Evolutionary conservation across 1,140 invertebrate species (phyloP).

Genomic region (Drosophila lini): DNA sequence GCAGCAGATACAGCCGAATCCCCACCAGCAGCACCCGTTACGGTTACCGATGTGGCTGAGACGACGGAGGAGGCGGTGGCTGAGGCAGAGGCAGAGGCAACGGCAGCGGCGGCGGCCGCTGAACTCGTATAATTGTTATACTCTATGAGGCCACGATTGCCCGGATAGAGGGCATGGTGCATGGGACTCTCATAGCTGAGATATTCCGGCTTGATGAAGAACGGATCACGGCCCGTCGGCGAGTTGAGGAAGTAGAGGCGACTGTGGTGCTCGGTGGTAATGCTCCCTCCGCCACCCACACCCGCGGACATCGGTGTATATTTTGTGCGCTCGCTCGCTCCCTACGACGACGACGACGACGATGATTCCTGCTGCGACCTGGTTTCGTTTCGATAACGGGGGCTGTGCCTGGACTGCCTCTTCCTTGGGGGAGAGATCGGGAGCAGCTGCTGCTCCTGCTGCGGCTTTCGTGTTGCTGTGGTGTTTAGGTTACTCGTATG

Average conservation of each 20-base stretch:
- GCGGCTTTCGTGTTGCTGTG: background rate
- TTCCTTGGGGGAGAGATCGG: background rate
- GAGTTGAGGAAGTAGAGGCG: slow-evolving; percentile 82
- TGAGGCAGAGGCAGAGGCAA: slow-evolving; percentile 46
- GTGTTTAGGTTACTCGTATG: slow-evolving; percentile 5
- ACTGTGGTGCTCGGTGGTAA: slow-evolving; percentile 83
- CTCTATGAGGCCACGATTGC: slow-evolving; percentile 76
- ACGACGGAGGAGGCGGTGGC: slow-evolving; percentile 31
- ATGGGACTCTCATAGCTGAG: slow-evolving; percentile 84
- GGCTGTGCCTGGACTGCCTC: background rate
- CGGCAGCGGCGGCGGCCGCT: slow-evolving; percentile 64
- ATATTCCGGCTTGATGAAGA: slow-evolving; percentile 83
- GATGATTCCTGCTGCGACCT: slow-evolving; percentile 7
- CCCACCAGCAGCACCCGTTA: slow-evolving; percentile 45
- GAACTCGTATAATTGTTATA: slow-evolving; percentile 76
- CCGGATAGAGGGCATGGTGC: slow-evolving; percentile 79
- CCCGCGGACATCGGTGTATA: slow-evolving; percentile 76
- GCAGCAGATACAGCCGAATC: slow-evolving; percentile 27
- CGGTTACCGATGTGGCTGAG: slow-evolving; percentile 45
- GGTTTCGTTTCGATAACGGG: slow-evolving; percentile 1
- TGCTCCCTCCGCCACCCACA: slow-evolving; percentile 83
- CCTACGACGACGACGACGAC: background rate
- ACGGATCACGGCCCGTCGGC: slow-evolving; percentile 76
- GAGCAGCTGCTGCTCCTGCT: background rate
- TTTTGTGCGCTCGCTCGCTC: slow-evolving; percentile 57